phyloP scores from a whole-genome alignment of 2,888 invertebrate genomes.

The Rhyacophila evoluta region DNA sequence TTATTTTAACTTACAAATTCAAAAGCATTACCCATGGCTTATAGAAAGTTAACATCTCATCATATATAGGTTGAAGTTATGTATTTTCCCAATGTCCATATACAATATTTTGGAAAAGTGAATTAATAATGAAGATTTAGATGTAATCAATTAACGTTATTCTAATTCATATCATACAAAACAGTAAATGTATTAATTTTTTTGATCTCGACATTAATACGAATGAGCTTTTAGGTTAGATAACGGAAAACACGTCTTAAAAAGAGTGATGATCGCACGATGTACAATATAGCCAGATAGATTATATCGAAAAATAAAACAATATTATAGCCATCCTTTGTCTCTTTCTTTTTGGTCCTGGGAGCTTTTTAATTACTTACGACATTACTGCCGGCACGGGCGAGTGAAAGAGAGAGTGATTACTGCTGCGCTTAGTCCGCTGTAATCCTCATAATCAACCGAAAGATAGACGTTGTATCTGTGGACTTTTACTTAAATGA shows the following conservation, averaged over 20 bases:
- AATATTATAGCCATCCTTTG: neutral
- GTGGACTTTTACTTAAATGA: neutral
- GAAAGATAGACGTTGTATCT: neutral
- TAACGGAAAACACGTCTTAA: neutral
- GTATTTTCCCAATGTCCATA: too few species aligned
- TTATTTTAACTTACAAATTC: too few species aligned
- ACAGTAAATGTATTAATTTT: too few species aligned
- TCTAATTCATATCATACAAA: too few species aligned
- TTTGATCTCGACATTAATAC: too few species aligned
- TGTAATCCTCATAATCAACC: conserved; percentile 43
- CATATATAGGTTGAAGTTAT: too few species aligned
- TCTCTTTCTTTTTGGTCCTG: neutral
- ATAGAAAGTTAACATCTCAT: too few species aligned
- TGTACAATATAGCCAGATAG: conserved; percentile 23
- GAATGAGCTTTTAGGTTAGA: neutral
- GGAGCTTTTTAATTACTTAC: conserved; percentile 47
- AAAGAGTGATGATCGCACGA: conserved; percentile 27
- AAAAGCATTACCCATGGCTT: too few species aligned
- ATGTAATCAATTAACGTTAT: too few species aligned
- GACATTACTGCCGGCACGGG: conserved; percentile 30
- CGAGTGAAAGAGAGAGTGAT: conserved; percentile 39
- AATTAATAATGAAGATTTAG: too few species aligned
- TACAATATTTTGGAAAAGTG: too few species aligned
- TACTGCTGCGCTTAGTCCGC: conserved; percentile 45
- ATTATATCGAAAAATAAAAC: conserved; percentile 32